These are phyloP conservation scores for Melinopterus prodromus DNA, from an alignment of 2,888 invertebrate species.

Conservation along the genomic window DNA sequence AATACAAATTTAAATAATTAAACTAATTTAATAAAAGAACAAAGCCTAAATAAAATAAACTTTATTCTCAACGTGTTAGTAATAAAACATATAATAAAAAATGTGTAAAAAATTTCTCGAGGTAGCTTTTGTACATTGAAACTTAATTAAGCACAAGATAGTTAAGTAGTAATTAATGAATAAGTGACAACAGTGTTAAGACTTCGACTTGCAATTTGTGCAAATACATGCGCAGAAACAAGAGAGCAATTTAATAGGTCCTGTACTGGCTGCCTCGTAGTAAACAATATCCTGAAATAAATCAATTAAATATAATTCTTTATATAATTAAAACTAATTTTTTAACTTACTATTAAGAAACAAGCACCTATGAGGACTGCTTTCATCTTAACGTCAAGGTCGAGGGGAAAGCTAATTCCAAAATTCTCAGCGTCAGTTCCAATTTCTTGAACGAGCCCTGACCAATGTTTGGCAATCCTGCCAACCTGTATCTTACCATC, in stretches of 20 bases:
- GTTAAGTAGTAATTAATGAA: neutral
- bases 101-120: conserved; percentile 13
- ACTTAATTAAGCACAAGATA: neutral
- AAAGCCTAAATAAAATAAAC: neutral
- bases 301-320: neutral
- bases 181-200: neutral
- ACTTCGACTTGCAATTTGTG: conserved; percentile 15
- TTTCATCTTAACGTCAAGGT: conserved; percentile 81
- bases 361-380: conserved; percentile 77
- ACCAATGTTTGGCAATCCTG: conserved; percentile 85
- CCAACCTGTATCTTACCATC: conserved; percentile 79
- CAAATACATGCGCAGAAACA: conserved; percentile 20
- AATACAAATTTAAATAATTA: too few relatives aligned
- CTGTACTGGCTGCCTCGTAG: conserved; percentile 21
- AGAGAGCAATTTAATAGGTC: conserved; percentile 17
- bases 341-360: conserved; percentile 67
- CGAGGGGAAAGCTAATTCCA: conserved; percentile 83
- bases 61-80: conserved; percentile 10
- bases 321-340: neutral
- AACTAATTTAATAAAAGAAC: too few relatives aligned
- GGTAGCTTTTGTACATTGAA: conserved; percentile 17
- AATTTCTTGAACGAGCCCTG: conserved; percentile 76
- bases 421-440: conserved; percentile 86
- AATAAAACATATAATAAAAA: neutral
- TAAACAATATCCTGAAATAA: conserved; percentile 19